Conservation (phyloP, 2,888 invertebrate species). For the Diarsia dahlii region DNA sequence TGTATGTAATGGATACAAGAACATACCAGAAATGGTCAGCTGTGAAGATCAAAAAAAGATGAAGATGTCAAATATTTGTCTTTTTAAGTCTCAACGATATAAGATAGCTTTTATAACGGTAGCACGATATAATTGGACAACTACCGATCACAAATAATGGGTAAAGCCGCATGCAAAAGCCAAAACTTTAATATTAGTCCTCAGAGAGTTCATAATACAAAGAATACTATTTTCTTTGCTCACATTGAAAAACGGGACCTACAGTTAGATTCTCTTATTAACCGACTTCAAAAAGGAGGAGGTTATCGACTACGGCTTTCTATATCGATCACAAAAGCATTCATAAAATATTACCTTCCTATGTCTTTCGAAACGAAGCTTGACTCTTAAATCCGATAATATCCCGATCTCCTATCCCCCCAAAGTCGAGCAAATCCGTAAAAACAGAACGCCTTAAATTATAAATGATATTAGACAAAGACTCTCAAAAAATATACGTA, state of each 20-base stretch:
- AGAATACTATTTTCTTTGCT: not conserved
- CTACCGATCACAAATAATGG: not conserved
- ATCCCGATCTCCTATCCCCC: conserved; percentile 6
- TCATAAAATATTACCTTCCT: too few relatives aligned
- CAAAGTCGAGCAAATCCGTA: conserved; percentile 30
- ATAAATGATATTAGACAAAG: conserved; percentile 72
- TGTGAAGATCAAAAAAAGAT: not conserved
- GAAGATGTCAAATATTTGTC: too few relatives aligned
- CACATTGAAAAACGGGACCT: not conserved
- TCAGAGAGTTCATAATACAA: not conserved
- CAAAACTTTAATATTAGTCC: not conserved
- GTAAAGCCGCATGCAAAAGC: not conserved
- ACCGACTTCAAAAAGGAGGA: too few relatives aligned
- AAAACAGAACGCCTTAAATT: conserved; percentile 67
- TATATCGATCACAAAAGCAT: not conserved
- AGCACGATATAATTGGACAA: not conserved
- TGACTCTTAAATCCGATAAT: conserved; percentile 34
- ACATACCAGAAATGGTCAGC: not conserved
- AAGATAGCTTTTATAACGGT: not conserved
- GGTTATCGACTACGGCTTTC: too few relatives aligned
- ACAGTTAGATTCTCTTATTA: not conserved
- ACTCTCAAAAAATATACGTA: conserved; percentile 33
- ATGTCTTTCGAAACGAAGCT: not conserved
- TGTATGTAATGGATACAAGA: not conserved
- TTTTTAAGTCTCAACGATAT: not conserved